These are phyloP conservation scores for Drosophila sechellia DNA, from an alignment of 1,140 invertebrate species.

Conservation along the genomic window DNA sequence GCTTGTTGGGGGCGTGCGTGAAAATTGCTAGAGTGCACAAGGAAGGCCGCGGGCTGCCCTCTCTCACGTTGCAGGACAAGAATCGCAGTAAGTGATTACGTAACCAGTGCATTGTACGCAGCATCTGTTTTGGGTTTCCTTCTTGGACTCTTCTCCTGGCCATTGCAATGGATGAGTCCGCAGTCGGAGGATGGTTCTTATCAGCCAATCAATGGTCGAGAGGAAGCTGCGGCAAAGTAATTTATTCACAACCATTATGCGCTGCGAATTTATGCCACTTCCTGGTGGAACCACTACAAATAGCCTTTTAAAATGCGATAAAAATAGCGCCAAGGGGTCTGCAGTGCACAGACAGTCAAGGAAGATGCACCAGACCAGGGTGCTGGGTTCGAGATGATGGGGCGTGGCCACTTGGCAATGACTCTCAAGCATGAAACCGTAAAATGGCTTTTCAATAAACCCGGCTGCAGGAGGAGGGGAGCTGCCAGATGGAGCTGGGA, in stretches of 20 bases:
- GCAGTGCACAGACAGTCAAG: slow-evolving; percentile 16
- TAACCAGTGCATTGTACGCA: slow-evolving; percentile 75
- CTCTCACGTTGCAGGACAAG: slow-evolving; percentile 66
- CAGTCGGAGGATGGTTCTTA: slow-evolving; percentile 27
- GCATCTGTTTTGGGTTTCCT: slow-evolving; percentile 32
- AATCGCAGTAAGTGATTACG: slow-evolving; percentile 80
- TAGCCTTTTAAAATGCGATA: slow-evolving; percentile 83
- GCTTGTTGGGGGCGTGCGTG: slow-evolving; percentile 69
- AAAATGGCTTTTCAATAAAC: slow-evolving; percentile 81
- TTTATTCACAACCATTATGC: slow-evolving; percentile 83
- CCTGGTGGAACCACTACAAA: slow-evolving; percentile 81
- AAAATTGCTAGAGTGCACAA: slow-evolving; percentile 69
- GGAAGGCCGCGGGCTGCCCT: slow-evolving; percentile 67
- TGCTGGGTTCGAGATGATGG: slow-evolving; percentile 45
- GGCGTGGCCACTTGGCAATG: slow-evolving; percentile 68
- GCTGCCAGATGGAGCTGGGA: slow-evolving; percentile 27
- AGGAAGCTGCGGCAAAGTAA: slow-evolving; percentile 76
- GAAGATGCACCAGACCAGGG: slow-evolving; percentile 28
- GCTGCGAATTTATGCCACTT: slow-evolving; percentile 81
- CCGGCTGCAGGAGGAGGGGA: slow-evolving; percentile 18
- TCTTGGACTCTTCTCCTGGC: slow-evolving; percentile 3
- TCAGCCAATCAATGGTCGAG: slow-evolving; percentile 63
- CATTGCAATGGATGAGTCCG: slow-evolving; percentile 50
- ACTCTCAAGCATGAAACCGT: slow-evolving; percentile 79
- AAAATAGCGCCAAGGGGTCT: slow-evolving; percentile 80